Conservation (phyloP, 2,113 vertebrate genomes). For the Gavialis gangeticus region DNA sequence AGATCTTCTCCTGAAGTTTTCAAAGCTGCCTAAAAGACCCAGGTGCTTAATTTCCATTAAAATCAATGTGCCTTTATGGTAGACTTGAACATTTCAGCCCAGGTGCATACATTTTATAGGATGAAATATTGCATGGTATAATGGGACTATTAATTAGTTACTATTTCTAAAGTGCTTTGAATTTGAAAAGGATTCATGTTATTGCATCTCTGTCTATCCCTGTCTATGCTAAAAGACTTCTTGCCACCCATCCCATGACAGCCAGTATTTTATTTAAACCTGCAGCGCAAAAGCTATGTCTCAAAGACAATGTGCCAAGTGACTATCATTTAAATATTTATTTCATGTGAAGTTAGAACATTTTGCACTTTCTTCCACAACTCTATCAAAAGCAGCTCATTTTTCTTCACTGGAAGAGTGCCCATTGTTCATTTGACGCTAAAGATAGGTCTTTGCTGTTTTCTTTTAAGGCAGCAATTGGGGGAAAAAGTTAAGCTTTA, state of each 20-base stretch:
- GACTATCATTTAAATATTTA: slow-evolving; percentile 69
- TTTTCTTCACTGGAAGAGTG: slow-evolving; percentile 72
- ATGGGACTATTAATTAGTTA: slow-evolving; percentile 39
- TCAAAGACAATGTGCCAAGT: slow-evolving; percentile 34
- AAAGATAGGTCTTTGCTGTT: slow-evolving; percentile 78
- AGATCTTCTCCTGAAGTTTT: neutral
- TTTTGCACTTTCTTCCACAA: slow-evolving; percentile 75
- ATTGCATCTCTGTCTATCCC: neutral
- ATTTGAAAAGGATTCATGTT: neutral
- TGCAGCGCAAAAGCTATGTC: neutral
- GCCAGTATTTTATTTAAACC: neutral
- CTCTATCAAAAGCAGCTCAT: slow-evolving; percentile 77
- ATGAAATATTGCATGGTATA: slow-evolving; percentile 22
- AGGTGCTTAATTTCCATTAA: neutral
- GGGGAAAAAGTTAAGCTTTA: slow-evolving; percentile 70
- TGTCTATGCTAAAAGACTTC: neutral
- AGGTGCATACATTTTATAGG: neutral
- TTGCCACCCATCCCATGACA: neutral
- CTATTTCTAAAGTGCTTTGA: neutral
- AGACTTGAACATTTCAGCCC: neutral
- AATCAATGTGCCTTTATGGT: neutral
- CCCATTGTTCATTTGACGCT: slow-evolving; percentile 78
- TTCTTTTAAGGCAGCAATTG: slow-evolving; percentile 74
- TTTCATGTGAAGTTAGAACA: slow-evolving; percentile 72
- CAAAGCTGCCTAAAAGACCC: neutral